A percentile compares a stretch with the other conserved stretches of the same genome.
phyloP scores from a whole-genome alignment of 35 echinoderm and acorn worm species.

The Diadema setosum region DNA sequence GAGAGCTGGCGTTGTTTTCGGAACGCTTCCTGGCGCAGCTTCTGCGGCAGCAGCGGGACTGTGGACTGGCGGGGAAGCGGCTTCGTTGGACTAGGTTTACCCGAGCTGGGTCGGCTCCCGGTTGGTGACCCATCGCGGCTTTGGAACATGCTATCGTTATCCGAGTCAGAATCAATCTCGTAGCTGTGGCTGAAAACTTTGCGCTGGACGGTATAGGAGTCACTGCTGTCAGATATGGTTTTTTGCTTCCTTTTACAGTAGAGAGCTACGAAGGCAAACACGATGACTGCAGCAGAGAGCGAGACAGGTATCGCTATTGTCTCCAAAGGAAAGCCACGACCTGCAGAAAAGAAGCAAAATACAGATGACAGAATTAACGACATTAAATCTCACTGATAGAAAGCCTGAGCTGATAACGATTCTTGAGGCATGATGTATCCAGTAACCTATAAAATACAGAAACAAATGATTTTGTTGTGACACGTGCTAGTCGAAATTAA shows the following conservation, averaged over 20 bases:
- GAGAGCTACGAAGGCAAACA: constrained; percentile 66
- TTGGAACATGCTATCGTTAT: constrained; percentile 76
- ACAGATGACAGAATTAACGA: neutral
- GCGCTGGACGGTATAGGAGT: constrained; percentile 66
- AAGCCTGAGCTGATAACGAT: too few species aligned
- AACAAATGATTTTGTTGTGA: too few species aligned
- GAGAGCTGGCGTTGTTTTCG: constrained; percentile 81
- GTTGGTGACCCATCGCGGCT: constrained; percentile 16
- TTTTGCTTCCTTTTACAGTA: constrained; percentile 57
- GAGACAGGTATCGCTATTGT: constrained; percentile 75
- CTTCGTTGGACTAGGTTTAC: constrained; percentile 44
- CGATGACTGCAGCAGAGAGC: constrained; percentile 46
- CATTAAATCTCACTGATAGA: too few species aligned
- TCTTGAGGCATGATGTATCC: neutral
- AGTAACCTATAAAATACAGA: too few species aligned
- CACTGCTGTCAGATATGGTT: neutral
- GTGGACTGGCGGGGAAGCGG: constrained; percentile 74
- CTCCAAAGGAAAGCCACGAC: constrained; percentile 35
- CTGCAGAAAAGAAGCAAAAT: neutral
- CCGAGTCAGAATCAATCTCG: constrained; percentile 79
- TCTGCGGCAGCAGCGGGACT: constrained; percentile 78
- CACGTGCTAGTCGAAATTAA: too few species aligned
- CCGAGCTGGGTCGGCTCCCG: constrained; percentile 14
- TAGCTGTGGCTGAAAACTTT: constrained; percentile 47
- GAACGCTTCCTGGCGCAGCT: constrained; percentile 82